These are phyloP conservation scores for Heteromurus nitidus DNA, from an alignment of 2,888 invertebrate genomes.

Conservation along the genomic window DNA sequence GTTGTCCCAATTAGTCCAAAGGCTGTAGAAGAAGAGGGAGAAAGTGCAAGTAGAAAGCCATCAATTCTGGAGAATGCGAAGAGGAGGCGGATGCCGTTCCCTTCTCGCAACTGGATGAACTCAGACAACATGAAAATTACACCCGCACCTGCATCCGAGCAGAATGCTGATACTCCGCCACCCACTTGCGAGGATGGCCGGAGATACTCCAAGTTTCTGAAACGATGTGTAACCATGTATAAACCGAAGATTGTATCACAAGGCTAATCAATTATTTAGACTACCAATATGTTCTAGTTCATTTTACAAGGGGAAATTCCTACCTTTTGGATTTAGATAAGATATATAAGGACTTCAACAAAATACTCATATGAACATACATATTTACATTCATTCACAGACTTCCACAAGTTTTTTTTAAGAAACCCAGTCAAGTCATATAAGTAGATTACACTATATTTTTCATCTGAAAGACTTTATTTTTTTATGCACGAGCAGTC, in stretches of 20 bases:
- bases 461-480: too few relatives aligned
- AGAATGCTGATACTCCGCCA: background rate
- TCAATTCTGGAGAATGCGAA: constrained; percentile 38
- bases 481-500: background rate
- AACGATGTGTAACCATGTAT: constrained; percentile 49
- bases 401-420: too few relatives aligned
- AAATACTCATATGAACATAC: too few relatives aligned
- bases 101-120: background rate
- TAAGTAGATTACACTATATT: too few relatives aligned
- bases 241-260: constrained; percentile 31
- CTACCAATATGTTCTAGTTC: constrained; percentile 1
- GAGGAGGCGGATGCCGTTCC: constrained; percentile 23
- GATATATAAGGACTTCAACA: too few relatives aligned
- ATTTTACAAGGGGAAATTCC: too few relatives aligned
- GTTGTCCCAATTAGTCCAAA: constrained; percentile 29
- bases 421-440: too few relatives aligned
- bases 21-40: constrained; percentile 10
- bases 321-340: too few relatives aligned
- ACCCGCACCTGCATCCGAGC: constrained; percentile 18
- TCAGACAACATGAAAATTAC: constrained; percentile 17
- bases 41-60: constrained; percentile 27
- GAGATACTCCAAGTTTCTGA: constrained; percentile 50
- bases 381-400: too few relatives aligned
- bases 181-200: constrained; percentile 43
- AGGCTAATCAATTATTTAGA: constrained; percentile 17